Percentiles rank a stretch among this genome's conserved stretches.
These are phyloP conservation scores for Drosophila santomea DNA, from an alignment of 1,140 invertebrate species.

Conservation along the genomic window DNA sequence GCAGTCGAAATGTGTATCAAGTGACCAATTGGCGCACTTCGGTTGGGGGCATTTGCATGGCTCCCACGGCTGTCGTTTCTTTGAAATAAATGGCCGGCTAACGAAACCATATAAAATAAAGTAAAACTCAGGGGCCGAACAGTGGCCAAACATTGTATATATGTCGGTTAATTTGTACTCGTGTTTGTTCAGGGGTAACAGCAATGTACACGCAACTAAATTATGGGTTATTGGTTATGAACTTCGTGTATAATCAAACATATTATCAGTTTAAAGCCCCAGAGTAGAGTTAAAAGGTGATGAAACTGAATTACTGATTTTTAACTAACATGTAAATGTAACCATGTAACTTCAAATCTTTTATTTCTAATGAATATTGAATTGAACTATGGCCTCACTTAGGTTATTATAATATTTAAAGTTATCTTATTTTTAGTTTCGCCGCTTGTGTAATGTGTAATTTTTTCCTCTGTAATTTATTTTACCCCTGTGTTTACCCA, in stretches of 20 bases:
- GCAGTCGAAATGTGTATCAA: constrained; percentile 68
- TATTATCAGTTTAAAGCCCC: no score
- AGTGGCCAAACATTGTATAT: constrained; percentile 27
- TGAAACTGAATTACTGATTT: no score
- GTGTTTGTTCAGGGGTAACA: constrained; percentile 2
- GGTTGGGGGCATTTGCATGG: constrained; percentile 66
- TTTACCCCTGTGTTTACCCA: constrained; percentile 12
- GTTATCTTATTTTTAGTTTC: no score
- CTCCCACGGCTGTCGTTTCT: constrained; percentile 74
- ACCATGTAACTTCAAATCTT: no score
- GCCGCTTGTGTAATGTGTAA: no score
- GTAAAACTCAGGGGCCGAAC: constrained; percentile 21
- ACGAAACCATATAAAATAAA: constrained; percentile 56
- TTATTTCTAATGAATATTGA: no score
- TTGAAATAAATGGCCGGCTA: constrained; percentile 47
- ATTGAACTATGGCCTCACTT: no score
- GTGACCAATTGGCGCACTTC: constrained; percentile 68
- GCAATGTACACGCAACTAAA: neutral
- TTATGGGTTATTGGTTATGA: no score
- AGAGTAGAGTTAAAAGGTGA: no score
- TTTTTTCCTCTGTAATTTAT: neutral
- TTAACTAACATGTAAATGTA: no score
- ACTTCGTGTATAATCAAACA: no score
- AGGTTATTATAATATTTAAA: no score
- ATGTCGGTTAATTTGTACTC: constrained; percentile 6